Evolutionary conservation across 2,888 invertebrate species (phyloP).

Genomic region (Noctua comes): DNA sequence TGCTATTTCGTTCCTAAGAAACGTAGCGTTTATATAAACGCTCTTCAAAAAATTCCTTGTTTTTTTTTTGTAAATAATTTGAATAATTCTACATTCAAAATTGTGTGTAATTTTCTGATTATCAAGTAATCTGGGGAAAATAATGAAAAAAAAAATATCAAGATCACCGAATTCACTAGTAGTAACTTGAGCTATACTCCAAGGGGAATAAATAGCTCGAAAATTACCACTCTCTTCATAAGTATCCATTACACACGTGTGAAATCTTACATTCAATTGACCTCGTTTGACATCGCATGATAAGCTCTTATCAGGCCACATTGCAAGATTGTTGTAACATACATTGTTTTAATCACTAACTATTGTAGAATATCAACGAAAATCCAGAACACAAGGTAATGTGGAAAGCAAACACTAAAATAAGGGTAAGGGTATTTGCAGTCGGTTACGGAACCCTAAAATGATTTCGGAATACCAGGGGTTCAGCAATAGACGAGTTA

Average conservation of each 20-base stretch:
- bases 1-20: slow-evolving; percentile 19
- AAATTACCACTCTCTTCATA: neutral
- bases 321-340: neutral
- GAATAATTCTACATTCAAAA: neutral
- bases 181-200: neutral
- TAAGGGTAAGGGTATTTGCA: too few relatives aligned
- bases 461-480: neutral
- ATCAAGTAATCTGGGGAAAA: neutral
- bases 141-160: neutral
- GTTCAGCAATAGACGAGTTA: neutral
- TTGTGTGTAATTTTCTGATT: neutral
- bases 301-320: slow-evolving; percentile 8
- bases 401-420: neutral
- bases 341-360: neutral
- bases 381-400: neutral
- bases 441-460: neutral
- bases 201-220: neutral
- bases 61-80: neutral
- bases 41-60: neutral
- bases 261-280: neutral
- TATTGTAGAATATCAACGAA: neutral
- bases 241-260: neutral
- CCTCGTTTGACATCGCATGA: neutral
- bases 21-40: neutral
- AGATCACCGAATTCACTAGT: neutral